Base-by-base conservation (phyloP, 2,797 vertebrate species). In the Antrozous pallidus region DNA sequence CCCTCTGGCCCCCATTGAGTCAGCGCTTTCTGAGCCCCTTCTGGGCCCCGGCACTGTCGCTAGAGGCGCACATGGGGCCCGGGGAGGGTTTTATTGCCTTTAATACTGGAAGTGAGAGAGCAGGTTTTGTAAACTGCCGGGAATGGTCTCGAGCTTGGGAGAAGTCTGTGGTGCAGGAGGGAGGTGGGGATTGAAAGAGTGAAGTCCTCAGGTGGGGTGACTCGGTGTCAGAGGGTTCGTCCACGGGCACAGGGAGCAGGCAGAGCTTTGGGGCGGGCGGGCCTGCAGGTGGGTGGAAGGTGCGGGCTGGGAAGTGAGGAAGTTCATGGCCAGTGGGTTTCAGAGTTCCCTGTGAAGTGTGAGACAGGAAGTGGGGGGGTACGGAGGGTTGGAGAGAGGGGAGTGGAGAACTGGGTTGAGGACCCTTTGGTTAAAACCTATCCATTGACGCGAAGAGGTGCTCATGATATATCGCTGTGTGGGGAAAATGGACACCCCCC, bases 101-200 rank as follows among this genome's bases (percentile, higher is more conserved):
- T 13, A n/a, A 33, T 18, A 2, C 3, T 1, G 47, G 54, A 36
- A 67, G 69, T 14, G 1, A 13, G 1, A 22, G 12, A 12, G 54
- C 51, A 7, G 3, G 26, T 38, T 31, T 26, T 69, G n/a, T 28
- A 22, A 69, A 28, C 38, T 26, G 58, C 6, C 1, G 3, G 86
- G 24, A n/a, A 14, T 1, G 82, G 7, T 9, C 38, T 5, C 0
- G 26, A 2, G 26, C n/a, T 0, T 17, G 24, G 24, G 56, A n/a
- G 22, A 51, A 5, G 14, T 13, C 4, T 0, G 4, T 0, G 63
- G 10, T 22, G 5, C 2, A 1, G 26, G 45, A n/a, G 38, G 22
- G 20, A 74, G 58, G 10, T 17, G 17, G 20, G 3, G 51, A 0
- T 3, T 28, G 83, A 33, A 42, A 17, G 88, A 61, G 63, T 28